Evolutionary conservation across 2,888 invertebrate genomes (phyloP).

Genomic region (Amphiduros pacificus): DNA sequence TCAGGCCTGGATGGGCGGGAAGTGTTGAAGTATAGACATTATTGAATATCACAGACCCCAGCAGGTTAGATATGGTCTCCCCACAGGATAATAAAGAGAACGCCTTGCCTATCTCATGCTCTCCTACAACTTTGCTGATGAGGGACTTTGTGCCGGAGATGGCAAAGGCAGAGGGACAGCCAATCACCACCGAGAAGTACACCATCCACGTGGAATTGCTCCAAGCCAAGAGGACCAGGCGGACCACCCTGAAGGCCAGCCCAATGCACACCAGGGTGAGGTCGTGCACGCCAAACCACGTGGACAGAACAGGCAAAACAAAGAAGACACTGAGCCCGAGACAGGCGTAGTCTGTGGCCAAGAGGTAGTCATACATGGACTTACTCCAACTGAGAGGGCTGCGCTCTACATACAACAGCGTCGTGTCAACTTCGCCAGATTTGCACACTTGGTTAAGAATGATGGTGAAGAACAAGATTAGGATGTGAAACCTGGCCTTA

Average conservation of each 20-base stretch:
- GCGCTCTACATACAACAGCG: conserved; percentile 50
- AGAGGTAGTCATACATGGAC: conserved; percentile 52
- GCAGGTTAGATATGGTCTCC: conserved; percentile 50
- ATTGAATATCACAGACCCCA: conserved; percentile 50
- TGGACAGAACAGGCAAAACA: conserved; percentile 50
- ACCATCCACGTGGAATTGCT: conserved; percentile 46
- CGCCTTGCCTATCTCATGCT: conserved; percentile 53
- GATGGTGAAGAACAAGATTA: conserved; percentile 42
- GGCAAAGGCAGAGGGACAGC: conserved; percentile 50
- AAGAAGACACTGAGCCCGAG: conserved; percentile 53
- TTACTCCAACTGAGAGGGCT: conserved; percentile 52
- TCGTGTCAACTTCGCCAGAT: conserved; percentile 56
- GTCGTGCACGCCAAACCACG: conserved; percentile 43
- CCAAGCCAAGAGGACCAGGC: conserved; percentile 42
- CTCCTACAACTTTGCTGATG: conserved; percentile 51
- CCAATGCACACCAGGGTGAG: conserved; percentile 48
- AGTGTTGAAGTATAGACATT: conserved; percentile 44
- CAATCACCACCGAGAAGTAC: conserved; percentile 47
- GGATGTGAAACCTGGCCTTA: conserved; percentile 35
- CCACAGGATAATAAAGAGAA: conserved; percentile 53
- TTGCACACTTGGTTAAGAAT: conserved; percentile 48
- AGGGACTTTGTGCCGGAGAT: conserved; percentile 50
- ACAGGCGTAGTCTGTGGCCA: conserved; percentile 55
- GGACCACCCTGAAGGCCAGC: conserved; percentile 47
- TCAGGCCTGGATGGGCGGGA: neutral